Conservation (phyloP, 2,888 invertebrate genomes). For the Drosophila birchii region DNA sequence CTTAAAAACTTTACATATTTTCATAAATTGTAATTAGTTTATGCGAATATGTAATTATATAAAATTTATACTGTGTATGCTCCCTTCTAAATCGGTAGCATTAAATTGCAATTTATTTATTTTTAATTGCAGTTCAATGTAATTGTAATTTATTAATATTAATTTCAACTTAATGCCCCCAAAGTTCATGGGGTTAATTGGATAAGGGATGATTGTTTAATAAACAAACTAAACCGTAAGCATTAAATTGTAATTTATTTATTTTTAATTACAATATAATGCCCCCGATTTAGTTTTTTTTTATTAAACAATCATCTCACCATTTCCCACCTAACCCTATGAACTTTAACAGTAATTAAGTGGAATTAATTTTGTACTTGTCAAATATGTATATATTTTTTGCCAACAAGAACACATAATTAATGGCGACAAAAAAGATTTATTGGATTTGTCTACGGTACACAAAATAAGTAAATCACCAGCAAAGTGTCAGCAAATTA, state of each 20-base stretch:
- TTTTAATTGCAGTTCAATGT: too few relatives aligned
- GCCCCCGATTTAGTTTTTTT: neutral
- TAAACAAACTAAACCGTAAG: neutral
- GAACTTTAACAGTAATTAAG: slow-evolving; percentile 9
- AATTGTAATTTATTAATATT: too few relatives aligned
- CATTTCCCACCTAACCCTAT: neutral
- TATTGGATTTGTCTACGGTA: slow-evolving; percentile 13
- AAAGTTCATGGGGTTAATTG: neutral
- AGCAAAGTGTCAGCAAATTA: slow-evolving; percentile 38
- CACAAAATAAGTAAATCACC: slow-evolving; percentile 34
- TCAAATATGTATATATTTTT: slow-evolving; percentile 4
- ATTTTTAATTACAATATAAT: neutral
- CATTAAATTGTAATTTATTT: neutral
- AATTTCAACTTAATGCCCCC: neutral
- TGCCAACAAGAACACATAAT: neutral
- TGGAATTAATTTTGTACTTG: slow-evolving; percentile 1
- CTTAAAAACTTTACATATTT: neutral
- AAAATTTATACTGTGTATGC: too few relatives aligned
- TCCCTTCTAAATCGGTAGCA: neutral
- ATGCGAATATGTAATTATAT: neutral
- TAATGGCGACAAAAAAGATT: slow-evolving; percentile 4
- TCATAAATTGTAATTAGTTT: neutral
- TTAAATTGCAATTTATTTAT: too few relatives aligned
- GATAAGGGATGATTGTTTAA: neutral
- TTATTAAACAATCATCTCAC: neutral